Evolutionary conservation across 1,140 invertebrate genomes (phyloP).

Genomic region (Aphaenogaster ashmeadi): DNA sequence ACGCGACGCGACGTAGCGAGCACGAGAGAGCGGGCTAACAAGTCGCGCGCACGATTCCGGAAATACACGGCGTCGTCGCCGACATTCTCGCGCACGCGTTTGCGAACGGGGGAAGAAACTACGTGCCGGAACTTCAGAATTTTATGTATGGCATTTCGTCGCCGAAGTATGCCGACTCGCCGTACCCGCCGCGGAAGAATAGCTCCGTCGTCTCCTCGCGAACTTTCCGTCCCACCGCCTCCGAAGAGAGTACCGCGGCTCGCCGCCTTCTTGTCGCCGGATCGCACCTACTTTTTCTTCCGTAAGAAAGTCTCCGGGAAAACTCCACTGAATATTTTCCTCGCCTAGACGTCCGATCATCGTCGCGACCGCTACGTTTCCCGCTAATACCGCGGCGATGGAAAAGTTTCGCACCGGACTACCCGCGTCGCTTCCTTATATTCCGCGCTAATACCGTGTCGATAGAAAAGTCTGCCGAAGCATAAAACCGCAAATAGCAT

Average conservation of each 20-base stretch:
- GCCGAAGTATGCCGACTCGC: slow-evolving; percentile 80
- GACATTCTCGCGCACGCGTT: slow-evolving; percentile 49
- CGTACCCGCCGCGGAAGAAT: slow-evolving; percentile 76
- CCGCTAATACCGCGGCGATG: slow-evolving; percentile 76
- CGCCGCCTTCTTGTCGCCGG: slow-evolving; percentile 21
- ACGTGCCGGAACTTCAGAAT: slow-evolving; percentile 81
- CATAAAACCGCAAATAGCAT: background rate
- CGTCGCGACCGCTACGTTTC: slow-evolving; percentile 70
- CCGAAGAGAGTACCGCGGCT: background rate
- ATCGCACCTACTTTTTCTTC: slow-evolving; percentile 51
- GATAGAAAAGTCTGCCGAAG: slow-evolving; percentile 23
- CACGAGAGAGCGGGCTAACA: slow-evolving; percentile 53
- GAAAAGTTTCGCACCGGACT: slow-evolving; percentile 74
- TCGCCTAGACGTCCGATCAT: slow-evolving; percentile 79
- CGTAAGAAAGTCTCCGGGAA: slow-evolving; percentile 77
- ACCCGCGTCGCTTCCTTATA: background rate
- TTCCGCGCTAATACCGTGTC: slow-evolving; percentile 4
- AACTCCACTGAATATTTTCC: slow-evolving; percentile 83
- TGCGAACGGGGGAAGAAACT: slow-evolving; percentile 71
- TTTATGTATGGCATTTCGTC: slow-evolving; percentile 83
- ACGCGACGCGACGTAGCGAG: too few species aligned
- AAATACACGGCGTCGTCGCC: slow-evolving; percentile 49
- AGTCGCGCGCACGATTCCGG: slow-evolving; percentile 67
- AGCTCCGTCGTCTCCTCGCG: slow-evolving; percentile 69
- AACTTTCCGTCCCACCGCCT: slow-evolving; percentile 30